Percentiles rank a stretch among this genome's conserved stretches.
Evolutionary conservation across 2,888 invertebrate genomes (phyloP).

Genomic region (Corythucha ciliata): DNA sequence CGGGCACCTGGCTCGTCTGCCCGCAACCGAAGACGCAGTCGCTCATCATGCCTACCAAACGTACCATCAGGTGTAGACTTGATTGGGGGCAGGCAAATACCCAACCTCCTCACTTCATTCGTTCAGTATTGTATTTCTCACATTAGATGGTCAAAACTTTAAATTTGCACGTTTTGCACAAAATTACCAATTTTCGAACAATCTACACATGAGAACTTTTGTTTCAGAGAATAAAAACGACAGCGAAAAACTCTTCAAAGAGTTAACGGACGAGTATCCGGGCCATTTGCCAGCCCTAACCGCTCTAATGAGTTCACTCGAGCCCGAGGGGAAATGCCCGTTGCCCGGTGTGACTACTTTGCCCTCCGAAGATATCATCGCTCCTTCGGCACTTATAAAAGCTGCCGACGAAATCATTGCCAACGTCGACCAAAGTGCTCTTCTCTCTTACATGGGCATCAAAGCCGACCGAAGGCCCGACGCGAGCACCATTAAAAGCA

Average conservation of each 20-base stretch:
- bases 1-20: too few relatives aligned
- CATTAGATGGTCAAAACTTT: too few relatives aligned
- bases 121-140: too few relatives aligned
- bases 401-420: conserved; percentile 58
- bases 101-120: too few relatives aligned
- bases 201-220: conserved; percentile 2
- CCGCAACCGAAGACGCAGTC: too few relatives aligned
- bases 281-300: conserved; percentile 68
- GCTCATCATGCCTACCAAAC: too few relatives aligned
- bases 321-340: conserved; percentile 43
- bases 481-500: conserved; percentile 72
- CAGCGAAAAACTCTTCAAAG: conserved; percentile 62
- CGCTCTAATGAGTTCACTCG: conserved; percentile 68
- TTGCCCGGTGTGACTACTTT: conserved; percentile 37
- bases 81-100: too few relatives aligned
- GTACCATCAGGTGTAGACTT: too few relatives aligned
- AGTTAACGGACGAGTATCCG: conserved; percentile 59
- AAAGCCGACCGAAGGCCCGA: conserved; percentile 76
- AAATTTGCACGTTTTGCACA: too few relatives aligned
- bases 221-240: conserved; percentile 52
- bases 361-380: conserved; percentile 35
- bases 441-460: conserved; percentile 73
- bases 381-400: conserved; percentile 34
- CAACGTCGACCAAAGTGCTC: conserved; percentile 63
- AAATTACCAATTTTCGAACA: background rate